Base-by-base conservation (phyloP, 2,797 vertebrate genomes). In the Pogonophryne albipinna region DNA sequence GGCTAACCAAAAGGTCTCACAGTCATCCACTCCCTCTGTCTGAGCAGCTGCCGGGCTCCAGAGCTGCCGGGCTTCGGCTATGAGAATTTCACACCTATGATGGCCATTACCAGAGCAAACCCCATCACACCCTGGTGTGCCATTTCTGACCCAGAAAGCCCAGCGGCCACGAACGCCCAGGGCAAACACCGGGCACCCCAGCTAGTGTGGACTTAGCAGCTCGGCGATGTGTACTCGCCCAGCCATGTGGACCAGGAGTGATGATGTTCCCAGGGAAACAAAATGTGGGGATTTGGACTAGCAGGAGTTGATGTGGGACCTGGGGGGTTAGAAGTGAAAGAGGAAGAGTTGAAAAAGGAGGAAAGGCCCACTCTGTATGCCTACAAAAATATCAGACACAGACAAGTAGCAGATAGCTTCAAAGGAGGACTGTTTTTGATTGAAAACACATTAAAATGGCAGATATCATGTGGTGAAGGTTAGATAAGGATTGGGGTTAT, bases 191-290 rank as follows among this genome's bases (percentile, higher is more conserved):
- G 90, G 87, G 78, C 85, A 85, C 81, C 87, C 87, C 58, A 76
- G 84, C 70, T 84, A 72, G 64, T 92, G 92, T 92, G 82, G 90
- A 95, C 86, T 87, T 94, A 93, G 85, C 92, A 89, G 83, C 85
- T 84, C 47, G 85, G 76, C 88, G 91, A 93, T 95, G 92, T 95
- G 94, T 94, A 94, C 89, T 94, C 88, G 73, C 84, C 85, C 59
- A n/a, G 76, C 88, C 76, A 85, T 93, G 90, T 82, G 74, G 92
- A 90, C 80, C 76, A 65, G 74, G 79, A 90, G 84, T 89, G 87
- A 92, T 86, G 88, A 89, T 80, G 86, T 94, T 95, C 92, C 92
- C 94, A 94, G 89, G 90, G 75, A 87, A 74, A 89, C 77, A 51
- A 70, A 27, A 49, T 78, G 77, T 77, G 65, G 61, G 70, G 73